These are phyloP conservation scores for Notiomystis cincta DNA, from an alignment of 2,113 vertebrate species.

Conservation along the genomic window DNA sequence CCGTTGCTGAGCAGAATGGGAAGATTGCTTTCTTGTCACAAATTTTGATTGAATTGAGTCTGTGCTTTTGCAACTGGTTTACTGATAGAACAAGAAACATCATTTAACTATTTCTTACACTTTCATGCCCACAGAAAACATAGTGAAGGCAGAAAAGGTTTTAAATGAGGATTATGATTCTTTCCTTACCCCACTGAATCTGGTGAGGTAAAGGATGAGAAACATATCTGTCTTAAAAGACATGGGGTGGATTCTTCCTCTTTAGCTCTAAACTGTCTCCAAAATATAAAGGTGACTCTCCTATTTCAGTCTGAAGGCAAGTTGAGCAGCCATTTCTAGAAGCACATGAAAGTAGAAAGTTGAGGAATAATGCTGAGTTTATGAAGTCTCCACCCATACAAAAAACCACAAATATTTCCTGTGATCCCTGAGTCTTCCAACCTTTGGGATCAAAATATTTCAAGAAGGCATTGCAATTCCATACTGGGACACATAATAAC, in stretches of 20 bases:
- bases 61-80: constrained; percentile 51
- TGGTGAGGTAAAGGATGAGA: neutral
- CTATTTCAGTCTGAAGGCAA: neutral
- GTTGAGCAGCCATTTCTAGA: neutral
- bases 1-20: constrained; percentile 24
- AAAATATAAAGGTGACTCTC: neutral
- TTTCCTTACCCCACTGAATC: neutral
- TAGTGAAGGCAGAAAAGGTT: neutral
- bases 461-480: neutral
- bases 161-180: neutral
- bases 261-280: neutral
- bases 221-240: neutral
- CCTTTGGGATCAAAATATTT: neutral
- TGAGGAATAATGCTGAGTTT: neutral
- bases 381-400: neutral
- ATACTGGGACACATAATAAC: neutral
- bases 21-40: constrained; percentile 66
- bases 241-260: neutral
- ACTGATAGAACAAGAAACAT: constrained; percentile 36
- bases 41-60: constrained; percentile 70
- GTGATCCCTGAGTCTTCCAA: neutral
- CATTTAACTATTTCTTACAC: constrained; percentile 59
- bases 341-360: neutral
- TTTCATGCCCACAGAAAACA: neutral
- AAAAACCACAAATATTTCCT: neutral